Evolutionary conservation across 2,113 vertebrate genomes (phyloP).

Genomic region (Macrotis lagotis): DNA sequence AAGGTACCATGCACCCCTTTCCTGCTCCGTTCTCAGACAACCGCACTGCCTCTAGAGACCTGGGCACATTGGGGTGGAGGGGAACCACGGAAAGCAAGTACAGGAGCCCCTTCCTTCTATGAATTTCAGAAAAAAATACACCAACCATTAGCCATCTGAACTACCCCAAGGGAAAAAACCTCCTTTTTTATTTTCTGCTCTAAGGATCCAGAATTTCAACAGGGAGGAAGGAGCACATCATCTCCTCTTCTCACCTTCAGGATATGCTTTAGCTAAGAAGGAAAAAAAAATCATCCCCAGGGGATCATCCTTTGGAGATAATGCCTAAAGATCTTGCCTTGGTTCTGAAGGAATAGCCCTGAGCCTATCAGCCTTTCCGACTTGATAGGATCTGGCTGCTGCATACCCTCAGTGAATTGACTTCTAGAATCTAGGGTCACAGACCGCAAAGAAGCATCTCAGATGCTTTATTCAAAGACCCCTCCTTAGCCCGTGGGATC

Average conservation of each 20-base stretch:
- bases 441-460: neutral
- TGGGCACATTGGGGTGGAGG: neutral
- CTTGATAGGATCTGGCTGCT: neutral
- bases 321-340: neutral
- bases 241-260: neutral
- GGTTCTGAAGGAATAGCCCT: neutral
- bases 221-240: neutral
- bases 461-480: no score
- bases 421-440: neutral
- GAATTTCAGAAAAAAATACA: neutral
- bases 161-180: neutral
- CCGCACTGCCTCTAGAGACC: neutral
- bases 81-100: neutral
- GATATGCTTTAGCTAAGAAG: neutral
- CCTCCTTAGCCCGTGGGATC: neutral
- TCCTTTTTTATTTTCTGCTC: neutral
- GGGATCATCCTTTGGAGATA: neutral
- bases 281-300: neutral
- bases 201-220: neutral
- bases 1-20: neutral
- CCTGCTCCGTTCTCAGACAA: neutral
- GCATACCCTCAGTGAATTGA: neutral
- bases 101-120: neutral
- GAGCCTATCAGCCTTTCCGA: neutral
- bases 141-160: neutral